phyloP scores from a whole-genome alignment of 2,113 vertebrate species.

The Solenodon paradoxus region DNA sequence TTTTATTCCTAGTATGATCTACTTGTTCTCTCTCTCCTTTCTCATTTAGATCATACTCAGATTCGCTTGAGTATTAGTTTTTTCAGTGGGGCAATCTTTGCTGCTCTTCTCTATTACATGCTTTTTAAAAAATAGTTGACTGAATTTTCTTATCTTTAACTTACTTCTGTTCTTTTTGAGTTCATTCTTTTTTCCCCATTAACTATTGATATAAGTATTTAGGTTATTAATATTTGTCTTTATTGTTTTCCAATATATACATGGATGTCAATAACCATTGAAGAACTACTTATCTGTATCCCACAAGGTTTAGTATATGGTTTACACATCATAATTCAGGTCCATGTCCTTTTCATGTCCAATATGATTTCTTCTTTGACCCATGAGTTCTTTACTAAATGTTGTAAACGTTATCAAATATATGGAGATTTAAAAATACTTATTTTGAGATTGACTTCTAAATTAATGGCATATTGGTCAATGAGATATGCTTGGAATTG shows the following conservation, averaged over 20 bases:
- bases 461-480: neutral
- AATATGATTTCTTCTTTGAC: neutral
- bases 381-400: neutral
- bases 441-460: neutral
- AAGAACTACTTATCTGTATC: neutral
- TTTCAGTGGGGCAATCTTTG: neutral
- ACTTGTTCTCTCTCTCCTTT: neutral
- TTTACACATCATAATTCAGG: neutral
- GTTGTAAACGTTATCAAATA: neutral
- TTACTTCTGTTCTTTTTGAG: neutral
- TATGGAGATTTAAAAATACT: neutral
- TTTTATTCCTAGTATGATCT: neutral
- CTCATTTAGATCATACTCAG: neutral
- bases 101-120: neutral
- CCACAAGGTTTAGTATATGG: neutral
- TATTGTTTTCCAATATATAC: neutral
- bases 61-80: neutral
- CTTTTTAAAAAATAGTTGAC: neutral
- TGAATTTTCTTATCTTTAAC: neutral
- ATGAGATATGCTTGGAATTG: neutral
- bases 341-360: slow-evolving; percentile 1
- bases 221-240: neutral
- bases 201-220: neutral
- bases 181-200: neutral
- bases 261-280: neutral